Evolutionary conservation across 2,888 invertebrate genomes (phyloP).

Genomic region (Chrysolina oricalcia): DNA sequence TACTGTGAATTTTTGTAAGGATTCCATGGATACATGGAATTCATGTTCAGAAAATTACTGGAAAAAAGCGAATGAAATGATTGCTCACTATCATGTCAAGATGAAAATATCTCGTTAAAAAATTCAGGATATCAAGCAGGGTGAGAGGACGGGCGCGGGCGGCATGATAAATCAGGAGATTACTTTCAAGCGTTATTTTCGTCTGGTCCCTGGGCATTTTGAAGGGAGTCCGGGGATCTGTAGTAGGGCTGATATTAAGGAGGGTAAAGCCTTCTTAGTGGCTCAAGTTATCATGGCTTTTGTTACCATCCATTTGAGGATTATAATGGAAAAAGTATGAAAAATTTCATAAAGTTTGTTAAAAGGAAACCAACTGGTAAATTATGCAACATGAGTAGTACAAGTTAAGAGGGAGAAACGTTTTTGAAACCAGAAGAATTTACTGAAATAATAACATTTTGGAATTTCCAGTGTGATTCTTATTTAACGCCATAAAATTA

Average conservation of each 20-base stretch:
- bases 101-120: constrained; percentile 1
- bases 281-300: constrained; percentile 19
- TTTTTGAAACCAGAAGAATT: neutral
- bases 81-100: neutral
- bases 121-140: neutral
- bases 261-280: constrained; percentile 17
- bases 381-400: neutral
- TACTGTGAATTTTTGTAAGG: too few species aligned
- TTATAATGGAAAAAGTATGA: constrained; percentile 7
- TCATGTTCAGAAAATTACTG: too few species aligned
- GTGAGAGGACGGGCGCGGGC: neutral
- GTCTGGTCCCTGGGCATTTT: constrained; percentile 15
- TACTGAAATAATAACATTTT: too few species aligned
- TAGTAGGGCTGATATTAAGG: constrained; percentile 15
- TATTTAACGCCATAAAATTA: too few species aligned
- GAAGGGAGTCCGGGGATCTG: constrained; percentile 10
- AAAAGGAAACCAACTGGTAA: neutral
- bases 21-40: too few species aligned
- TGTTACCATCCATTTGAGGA: constrained; percentile 14
- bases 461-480: too few species aligned
- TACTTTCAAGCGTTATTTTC: constrained; percentile 15
- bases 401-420: neutral
- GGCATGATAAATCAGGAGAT: constrained; percentile 6
- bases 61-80: neutral
- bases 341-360: constrained; percentile 10